phyloP scores from a whole-genome alignment of 2,113 vertebrate species.

The Aptenodytes patagonicus region DNA sequence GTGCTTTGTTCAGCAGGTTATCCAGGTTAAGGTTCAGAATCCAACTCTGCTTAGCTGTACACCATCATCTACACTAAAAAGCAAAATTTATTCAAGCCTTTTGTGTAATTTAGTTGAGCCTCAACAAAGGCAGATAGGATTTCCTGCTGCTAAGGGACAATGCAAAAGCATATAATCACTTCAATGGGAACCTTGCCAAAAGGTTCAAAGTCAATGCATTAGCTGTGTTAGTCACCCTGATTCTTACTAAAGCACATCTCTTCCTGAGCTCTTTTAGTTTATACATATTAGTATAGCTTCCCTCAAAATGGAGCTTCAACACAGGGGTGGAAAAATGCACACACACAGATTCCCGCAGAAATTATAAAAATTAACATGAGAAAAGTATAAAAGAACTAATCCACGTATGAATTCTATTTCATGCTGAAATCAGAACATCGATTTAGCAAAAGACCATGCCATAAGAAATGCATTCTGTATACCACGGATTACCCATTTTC shows the following conservation, averaged over 20 bases:
- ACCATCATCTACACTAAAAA: not conserved
- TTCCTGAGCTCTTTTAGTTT: not conserved
- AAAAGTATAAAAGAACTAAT: not conserved
- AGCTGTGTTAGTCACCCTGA: not conserved
- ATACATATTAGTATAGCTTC: not conserved
- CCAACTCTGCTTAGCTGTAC: not conserved
- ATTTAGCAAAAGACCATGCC: not conserved
- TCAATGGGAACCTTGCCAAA: not conserved
- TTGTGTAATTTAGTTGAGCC: not conserved
- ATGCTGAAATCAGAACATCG: not conserved
- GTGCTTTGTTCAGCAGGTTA: not conserved
- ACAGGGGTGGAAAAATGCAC: not conserved
- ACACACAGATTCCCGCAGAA: not conserved
- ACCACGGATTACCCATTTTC: not conserved
- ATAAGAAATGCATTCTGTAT: not conserved
- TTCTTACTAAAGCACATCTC: not conserved
- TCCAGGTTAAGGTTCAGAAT: not conserved
- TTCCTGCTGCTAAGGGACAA: conserved; percentile 3
- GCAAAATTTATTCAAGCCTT: not conserved
- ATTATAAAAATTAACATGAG: not conserved
- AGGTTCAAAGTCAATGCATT: not conserved
- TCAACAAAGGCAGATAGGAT: not conserved
- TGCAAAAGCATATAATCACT: not conserved
- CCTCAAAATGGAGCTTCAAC: not conserved
- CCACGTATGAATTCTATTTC: not conserved